Conservation (phyloP, 1,140 invertebrate species). For the Aphis gossypii region DNA sequence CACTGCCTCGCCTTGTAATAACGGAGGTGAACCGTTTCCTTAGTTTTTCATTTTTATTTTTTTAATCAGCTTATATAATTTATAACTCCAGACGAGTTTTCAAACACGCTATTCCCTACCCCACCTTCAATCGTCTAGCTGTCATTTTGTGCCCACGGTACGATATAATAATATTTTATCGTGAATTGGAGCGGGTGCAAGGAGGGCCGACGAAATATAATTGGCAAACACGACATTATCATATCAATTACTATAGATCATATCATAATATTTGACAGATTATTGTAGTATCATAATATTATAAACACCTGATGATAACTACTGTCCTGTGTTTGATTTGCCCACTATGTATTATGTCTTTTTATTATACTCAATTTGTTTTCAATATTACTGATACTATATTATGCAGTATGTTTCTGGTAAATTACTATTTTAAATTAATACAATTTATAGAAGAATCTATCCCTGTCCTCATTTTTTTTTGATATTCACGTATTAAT, state of each 20-base stretch:
- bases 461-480: neutral
- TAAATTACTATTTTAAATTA: neutral
- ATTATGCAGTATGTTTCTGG: neutral
- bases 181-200: neutral
- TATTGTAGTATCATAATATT: neutral
- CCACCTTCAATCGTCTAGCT: neutral
- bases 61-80: conserved; percentile 18
- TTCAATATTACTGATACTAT: too few relatives aligned
- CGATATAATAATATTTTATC: neutral
- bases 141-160: neutral
- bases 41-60: neutral
- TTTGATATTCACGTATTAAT: neutral
- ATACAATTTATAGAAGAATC: neutral
- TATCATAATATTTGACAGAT: neutral
- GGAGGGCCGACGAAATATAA: neutral
- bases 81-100: conserved; percentile 25
- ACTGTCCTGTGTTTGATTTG: neutral
- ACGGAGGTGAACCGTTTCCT: neutral
- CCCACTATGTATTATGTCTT: neutral
- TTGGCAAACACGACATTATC: too few relatives aligned
- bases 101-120: neutral
- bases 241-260: neutral
- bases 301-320: neutral
- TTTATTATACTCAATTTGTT: neutral
- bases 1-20: neutral